These are phyloP conservation scores for Lucilia sericata DNA, from an alignment of 1,140 invertebrate genomes.

Conservation along the genomic window DNA sequence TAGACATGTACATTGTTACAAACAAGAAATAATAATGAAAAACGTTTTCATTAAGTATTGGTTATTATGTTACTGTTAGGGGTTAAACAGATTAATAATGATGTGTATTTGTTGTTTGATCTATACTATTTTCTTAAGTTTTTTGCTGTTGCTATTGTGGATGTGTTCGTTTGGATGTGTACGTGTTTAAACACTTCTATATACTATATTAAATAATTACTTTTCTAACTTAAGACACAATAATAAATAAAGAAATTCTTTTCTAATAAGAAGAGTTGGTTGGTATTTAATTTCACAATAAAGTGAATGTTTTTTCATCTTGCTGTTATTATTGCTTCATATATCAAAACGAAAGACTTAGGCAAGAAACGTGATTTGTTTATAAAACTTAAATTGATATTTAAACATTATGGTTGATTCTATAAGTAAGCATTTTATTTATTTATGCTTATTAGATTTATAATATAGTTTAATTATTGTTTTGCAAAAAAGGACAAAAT, in stretches of 20 bases:
- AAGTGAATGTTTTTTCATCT: neutral
- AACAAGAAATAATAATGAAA: neutral
- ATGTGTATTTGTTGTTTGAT: constrained; percentile 29
- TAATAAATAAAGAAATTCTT: constrained; percentile 15
- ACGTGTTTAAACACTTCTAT: neutral
- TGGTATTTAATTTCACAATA: constrained; percentile 18
- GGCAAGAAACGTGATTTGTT: constrained; percentile 5
- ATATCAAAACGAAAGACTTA: constrained; percentile 32
- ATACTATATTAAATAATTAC: constrained; percentile 3
- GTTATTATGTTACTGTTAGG: constrained; percentile 34
- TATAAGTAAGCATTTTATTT: neutral
- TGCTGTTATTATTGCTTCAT: neutral
- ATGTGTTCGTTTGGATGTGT: neutral
- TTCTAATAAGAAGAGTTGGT: neutral
- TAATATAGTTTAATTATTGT: neutral
- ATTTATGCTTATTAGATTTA: neutral
- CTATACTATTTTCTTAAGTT: neutral
- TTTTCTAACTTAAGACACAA: neutral
- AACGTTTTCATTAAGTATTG: constrained; percentile 35
- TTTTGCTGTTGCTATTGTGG: neutral
- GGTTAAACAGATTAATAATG: constrained; percentile 38
- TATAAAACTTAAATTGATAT: neutral
- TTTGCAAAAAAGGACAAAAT: neutral
- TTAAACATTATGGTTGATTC: neutral
- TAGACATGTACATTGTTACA: constrained; percentile 4